Evolutionary conservation across 2,888 invertebrate species (phyloP).

Genomic region (Pandemis corylana): DNA sequence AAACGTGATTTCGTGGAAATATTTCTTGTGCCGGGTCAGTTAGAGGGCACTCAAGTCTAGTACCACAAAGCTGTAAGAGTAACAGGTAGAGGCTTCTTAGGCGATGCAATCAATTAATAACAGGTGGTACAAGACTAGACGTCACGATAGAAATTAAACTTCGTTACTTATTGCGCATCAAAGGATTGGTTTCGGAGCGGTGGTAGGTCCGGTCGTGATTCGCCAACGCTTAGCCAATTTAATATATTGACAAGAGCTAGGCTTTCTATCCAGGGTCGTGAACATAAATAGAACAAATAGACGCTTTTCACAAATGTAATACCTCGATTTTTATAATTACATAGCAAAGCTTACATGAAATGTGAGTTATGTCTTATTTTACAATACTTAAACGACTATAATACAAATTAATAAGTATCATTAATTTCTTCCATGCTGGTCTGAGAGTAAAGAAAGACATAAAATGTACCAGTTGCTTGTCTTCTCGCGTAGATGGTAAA

Average conservation of each 20-base stretch:
- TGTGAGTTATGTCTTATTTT: too few relatives aligned
- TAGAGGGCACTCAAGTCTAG: neutral
- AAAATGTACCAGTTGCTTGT: too few relatives aligned
- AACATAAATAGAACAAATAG: slow-evolving; percentile 34
- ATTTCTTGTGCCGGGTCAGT: slow-evolving; percentile 1
- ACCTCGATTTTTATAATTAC: too few relatives aligned
- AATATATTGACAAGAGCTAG: slow-evolving; percentile 58
- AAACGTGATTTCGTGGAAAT: slow-evolving; percentile 23
- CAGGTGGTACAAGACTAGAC: slow-evolving; percentile 53
- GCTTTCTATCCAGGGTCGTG: slow-evolving; percentile 40
- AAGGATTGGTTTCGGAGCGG: slow-evolving; percentile 50
- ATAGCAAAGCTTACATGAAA: too few relatives aligned
- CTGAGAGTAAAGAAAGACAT: too few relatives aligned
- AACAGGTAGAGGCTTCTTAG: slow-evolving; percentile 25
- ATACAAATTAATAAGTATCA: too few relatives aligned
- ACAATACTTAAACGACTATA: too few relatives aligned
- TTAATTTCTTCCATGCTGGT: too few relatives aligned
- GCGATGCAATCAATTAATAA: slow-evolving; percentile 71
- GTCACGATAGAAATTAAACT: slow-evolving; percentile 68
- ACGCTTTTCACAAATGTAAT: slow-evolving; percentile 6
- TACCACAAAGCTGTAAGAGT: slow-evolving; percentile 20
- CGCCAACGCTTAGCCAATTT: slow-evolving; percentile 60
- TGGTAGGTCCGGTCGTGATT: slow-evolving; percentile 63
- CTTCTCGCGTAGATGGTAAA: too few relatives aligned
- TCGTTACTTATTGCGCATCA: slow-evolving; percentile 60